phyloP scores from a whole-genome alignment of 2,888 invertebrate genomes.

The Gibbula magus region DNA sequence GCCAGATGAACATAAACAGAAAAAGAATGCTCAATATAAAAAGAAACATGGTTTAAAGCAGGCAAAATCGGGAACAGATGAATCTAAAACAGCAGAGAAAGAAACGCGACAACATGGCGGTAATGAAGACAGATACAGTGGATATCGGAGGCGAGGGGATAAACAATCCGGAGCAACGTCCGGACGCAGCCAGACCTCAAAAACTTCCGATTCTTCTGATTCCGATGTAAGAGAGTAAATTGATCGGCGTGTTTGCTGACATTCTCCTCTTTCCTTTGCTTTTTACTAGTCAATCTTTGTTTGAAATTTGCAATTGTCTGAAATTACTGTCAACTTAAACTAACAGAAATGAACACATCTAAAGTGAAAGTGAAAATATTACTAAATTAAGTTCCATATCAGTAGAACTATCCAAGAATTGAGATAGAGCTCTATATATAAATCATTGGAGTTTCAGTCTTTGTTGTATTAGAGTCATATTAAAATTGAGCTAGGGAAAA shows the following conservation, averaged over 20 bases:
- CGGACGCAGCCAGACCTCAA: background rate
- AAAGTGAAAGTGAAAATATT: too few relatives aligned
- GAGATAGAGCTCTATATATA: too few relatives aligned
- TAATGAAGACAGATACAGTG: slow-evolving; percentile 18
- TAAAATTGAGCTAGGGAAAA: too few relatives aligned
- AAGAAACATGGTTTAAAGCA: slow-evolving; percentile 60
- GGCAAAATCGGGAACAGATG: background rate
- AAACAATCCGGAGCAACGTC: background rate
- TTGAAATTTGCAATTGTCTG: too few relatives aligned
- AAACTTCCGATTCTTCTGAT: background rate
- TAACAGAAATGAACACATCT: too few relatives aligned
- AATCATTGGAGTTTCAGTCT: too few relatives aligned
- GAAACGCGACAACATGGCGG: slow-evolving; percentile 25
- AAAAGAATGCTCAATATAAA: slow-evolving; percentile 64
- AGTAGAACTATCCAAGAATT: too few relatives aligned
- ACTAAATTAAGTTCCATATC: too few relatives aligned
- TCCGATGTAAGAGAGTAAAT: background rate
- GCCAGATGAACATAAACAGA: slow-evolving; percentile 69
- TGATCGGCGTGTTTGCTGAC: background rate
- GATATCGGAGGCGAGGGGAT: background rate
- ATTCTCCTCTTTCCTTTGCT: background rate
- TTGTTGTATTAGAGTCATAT: too few relatives aligned
- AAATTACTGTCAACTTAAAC: too few relatives aligned
- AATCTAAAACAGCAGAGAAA: slow-evolving; percentile 16
- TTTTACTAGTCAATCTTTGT: too few relatives aligned